A percentile compares a stretch with the other conserved stretches of the same genome.
Evolutionary conservation across 2,113 vertebrate species (phyloP).

Genomic region (Lophochroa leadbeateri): DNA sequence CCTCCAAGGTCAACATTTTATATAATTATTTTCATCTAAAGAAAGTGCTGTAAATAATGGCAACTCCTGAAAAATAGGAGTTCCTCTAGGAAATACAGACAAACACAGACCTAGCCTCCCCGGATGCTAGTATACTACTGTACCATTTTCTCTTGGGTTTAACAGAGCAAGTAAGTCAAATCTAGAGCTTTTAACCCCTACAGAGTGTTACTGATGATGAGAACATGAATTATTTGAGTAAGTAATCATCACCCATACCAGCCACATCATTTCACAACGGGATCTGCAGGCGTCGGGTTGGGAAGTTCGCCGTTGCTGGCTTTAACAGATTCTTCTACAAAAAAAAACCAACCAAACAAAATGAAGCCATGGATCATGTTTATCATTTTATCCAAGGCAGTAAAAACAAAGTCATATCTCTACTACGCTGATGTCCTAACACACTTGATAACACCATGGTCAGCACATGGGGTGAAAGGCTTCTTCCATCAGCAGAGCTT

Average conservation of each 20-base stretch:
- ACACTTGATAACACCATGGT: neutral
- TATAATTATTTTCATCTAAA: conserved; percentile 22
- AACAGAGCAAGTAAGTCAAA: conserved; percentile 13
- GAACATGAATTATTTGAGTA: neutral
- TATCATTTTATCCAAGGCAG: neutral
- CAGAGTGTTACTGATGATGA: neutral
- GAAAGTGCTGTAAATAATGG: conserved; percentile 24
- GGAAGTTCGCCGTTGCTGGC: conserved; percentile 63
- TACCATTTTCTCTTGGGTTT: neutral
- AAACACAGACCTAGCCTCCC: neutral
- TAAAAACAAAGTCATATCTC: neutral
- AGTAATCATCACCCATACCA: neutral
- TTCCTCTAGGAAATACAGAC: neutral
- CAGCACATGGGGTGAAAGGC: neutral
- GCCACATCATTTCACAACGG: conserved; percentile 73
- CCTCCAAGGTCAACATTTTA: neutral
- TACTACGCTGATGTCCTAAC: neutral
- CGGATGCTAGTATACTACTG: neutral
- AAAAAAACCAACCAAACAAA: neutral
- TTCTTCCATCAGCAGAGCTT: neutral
- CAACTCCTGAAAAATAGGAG: conserved; percentile 45
- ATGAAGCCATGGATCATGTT: neutral
- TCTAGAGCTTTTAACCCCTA: conserved; percentile 3
- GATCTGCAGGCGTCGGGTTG: conserved; percentile 59
- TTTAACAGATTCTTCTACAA: conserved; percentile 76